Evolutionary conservation across 2,797 vertebrate genomes (phyloP).

Genomic region (Falco columbarius): DNA sequence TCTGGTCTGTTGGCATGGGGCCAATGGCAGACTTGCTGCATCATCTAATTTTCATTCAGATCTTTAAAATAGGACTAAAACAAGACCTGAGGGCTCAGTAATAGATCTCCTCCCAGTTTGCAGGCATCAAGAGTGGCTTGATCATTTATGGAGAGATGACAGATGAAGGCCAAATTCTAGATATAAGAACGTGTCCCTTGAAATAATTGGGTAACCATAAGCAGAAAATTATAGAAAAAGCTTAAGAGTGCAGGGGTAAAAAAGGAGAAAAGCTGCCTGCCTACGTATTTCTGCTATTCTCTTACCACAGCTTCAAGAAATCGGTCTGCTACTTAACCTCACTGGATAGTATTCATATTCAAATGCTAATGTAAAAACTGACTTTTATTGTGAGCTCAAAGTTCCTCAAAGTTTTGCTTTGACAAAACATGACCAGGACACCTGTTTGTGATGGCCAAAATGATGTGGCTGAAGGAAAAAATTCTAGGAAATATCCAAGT

Average conservation of each 20-base stretch:
- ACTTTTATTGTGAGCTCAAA: background rate
- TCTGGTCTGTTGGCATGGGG: background rate
- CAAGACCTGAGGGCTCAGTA: background rate
- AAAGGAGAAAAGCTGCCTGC: background rate
- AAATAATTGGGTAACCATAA: background rate
- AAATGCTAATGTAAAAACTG: background rate
- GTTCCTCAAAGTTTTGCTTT: background rate
- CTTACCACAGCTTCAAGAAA: background rate
- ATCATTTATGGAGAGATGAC: background rate
- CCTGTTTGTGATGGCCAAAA: background rate
- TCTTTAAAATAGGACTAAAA: background rate
- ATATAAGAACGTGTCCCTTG: background rate
- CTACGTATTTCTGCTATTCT: background rate
- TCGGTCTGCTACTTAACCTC: background rate
- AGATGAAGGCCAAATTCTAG: background rate
- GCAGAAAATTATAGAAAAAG: background rate
- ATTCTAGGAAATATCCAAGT: background rate
- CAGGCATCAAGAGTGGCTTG: background rate
- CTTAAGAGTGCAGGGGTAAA: background rate
- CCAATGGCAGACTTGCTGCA: background rate
- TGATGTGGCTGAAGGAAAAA: background rate
- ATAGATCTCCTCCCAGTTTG: background rate
- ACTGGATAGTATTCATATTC: background rate
- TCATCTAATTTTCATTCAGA: background rate
- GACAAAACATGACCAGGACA: accelerated